Base-by-base conservation (phyloP, 2,888 invertebrate genomes). In the Dicyrtoma fusca region DNA sequence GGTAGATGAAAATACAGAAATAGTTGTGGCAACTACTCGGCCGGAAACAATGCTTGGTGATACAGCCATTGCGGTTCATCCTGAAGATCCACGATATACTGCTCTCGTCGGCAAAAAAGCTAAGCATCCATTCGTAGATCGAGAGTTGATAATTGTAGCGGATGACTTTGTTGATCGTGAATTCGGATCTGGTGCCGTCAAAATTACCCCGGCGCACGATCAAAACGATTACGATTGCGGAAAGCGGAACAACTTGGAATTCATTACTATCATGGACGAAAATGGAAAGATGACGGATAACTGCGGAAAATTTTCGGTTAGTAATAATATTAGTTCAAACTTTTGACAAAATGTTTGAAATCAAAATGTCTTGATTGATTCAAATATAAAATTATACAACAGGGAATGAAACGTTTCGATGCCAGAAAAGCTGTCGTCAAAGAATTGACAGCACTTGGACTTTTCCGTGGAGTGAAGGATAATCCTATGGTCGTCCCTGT, bases 41-140 rank as follows among this genome's bases (percentile, higher is more conserved):
- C 90, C 97, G 26, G 99, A 99, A 86, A 99, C 99, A 0, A 97
- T 99, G 94, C 85, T 99, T 13, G 94, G 98, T 1, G 99, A 99
- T 84, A 92, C 95, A 0, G 99, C 96, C 0, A 91, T 99, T 1
- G 98, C 98, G n/a, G 97, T 99, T 0, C 92, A 99, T 85, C 98
- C 99, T 0, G 87, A 91, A 1, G 97, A 99, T 82, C 83, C 85
- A 3, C 88, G 98, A 81, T 99, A 97, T 83, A 88, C 88, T 72
- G 89, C 89, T 81, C 85, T 95, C 63, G 88, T 94, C 76, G 96
- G 96, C 53, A 92, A 92, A 85, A 87, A 85, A 80, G 89, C 95
- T 1, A 85, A 87, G 53, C 99, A 99, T 87, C 98, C 99, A 0
- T 94, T 99, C 84, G 87, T 91, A 73, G 86, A 90, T 69, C 88